phyloP scores from a whole-genome alignment of 1,140 invertebrate genomes.

The Neodiprion fabricii region DNA sequence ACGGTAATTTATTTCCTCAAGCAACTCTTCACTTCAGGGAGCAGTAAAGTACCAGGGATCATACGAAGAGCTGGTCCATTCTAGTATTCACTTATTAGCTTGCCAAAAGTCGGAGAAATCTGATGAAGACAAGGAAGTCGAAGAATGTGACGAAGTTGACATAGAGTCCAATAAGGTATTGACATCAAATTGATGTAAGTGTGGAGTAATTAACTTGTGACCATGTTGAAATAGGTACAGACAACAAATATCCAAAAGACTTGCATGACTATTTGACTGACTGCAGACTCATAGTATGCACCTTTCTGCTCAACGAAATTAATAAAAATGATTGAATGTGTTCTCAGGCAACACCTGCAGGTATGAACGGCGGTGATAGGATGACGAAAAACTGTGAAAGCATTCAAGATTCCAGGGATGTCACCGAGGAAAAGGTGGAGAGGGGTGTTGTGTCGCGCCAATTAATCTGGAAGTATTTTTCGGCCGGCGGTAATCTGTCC shows the following conservation, averaged over 20 bases:
- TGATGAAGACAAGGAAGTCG: conserved; percentile 29
- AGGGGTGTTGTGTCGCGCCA: conserved; percentile 64
- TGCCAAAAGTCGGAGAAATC: conserved; percentile 34
- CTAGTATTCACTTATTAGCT: conserved; percentile 62
- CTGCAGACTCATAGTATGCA: too few relatives aligned
- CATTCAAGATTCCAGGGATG: background rate
- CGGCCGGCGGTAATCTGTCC: conserved; percentile 68
- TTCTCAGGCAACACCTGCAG: background rate
- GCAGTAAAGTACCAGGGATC: conserved; percentile 64
- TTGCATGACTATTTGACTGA: background rate
- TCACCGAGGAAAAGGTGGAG: conserved; percentile 44
- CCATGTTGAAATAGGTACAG: background rate
- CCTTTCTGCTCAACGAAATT: too few relatives aligned
- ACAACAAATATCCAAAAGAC: background rate
- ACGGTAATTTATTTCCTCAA: conserved; percentile 20
- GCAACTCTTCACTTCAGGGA: conserved; percentile 57
- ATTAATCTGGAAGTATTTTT: conserved; percentile 72
- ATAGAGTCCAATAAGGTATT: conserved; percentile 27
- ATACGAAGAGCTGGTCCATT: conserved; percentile 62
- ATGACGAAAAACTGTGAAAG: conserved; percentile 27
- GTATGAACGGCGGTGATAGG: background rate
- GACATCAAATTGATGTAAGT: background rate
- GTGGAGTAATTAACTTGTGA: background rate
- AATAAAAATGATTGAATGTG: background rate
- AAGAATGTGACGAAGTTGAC: conserved; percentile 46